Base-by-base conservation (phyloP, 2,113 vertebrate genomes). In the Hippocampus abdominalis region DNA sequence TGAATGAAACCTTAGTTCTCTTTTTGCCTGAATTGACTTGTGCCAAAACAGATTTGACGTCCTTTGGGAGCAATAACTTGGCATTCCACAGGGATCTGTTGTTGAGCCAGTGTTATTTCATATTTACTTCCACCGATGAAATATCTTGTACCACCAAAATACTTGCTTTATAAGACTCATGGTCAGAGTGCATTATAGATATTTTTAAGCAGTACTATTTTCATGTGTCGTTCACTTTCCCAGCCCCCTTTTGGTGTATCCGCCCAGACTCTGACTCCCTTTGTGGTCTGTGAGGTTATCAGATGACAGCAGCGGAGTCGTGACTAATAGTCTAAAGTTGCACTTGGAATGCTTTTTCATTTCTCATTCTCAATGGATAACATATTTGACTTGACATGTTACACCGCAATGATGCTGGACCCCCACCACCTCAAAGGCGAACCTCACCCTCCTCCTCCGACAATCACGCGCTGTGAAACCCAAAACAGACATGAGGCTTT, bases 391-490 rank as follows among this genome's bases (percentile, higher is more conserved):
- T 77, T 46, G 23, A 44, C 75, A 73, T 54, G 78, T 66, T 44
- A 8, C 51, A 75, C 82, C 78, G 9, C 80, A 72, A 74, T 18
- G 59, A 82, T n/a, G 51, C 67, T 8, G 51, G 51, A n/a, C 51
- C 51, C 51, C 8, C 51, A n/a, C 51, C 51, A 32, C 15, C 25
- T 18, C 27, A 29, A 60, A 60, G 15, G 4, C 13, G 6, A 62
- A 32, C 56, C 64, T 68, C 8, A 2, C 44, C 25, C 40, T n/a
- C 53, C 21, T 61, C 53, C 15, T 4, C 66, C n/a, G 9, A 27
- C 86, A 75, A 84, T 83, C 72, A 72, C 6, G 70, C 80, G 78
- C 18, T 74, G 64, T 32, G 68, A 70, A 75, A 71, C 66, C 63
- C 70, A 44, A 75, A 76, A 75, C 85, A 70, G 68, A 44, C 66